phyloP scores from a whole-genome alignment of 2,797 vertebrate species.

The Setipinna tenuifilis region DNA sequence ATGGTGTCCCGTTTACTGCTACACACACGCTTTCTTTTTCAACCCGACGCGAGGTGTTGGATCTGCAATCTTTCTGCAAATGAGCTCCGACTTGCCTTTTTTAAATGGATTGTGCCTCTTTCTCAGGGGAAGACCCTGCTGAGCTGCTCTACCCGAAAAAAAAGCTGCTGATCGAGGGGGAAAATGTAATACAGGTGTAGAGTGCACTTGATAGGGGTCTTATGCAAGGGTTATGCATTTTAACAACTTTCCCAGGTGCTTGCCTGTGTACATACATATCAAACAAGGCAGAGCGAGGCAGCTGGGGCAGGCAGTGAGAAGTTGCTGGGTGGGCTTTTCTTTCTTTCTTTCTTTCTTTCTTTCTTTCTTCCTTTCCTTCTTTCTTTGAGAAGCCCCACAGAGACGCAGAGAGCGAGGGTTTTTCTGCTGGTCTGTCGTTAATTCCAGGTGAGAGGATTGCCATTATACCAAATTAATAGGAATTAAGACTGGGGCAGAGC shows the following conservation, averaged over 20 bases:
- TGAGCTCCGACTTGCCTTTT: conserved; percentile 65
- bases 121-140: conserved; percentile 76
- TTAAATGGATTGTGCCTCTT: conserved; percentile 76
- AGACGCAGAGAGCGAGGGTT: conserved; percentile 58
- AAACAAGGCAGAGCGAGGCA: conserved; percentile 58
- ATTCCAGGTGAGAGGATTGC: conserved; percentile 77
- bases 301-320: conserved; percentile 56
- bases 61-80: conserved; percentile 85
- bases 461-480: conserved; percentile 84
- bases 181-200: conserved; percentile 86
- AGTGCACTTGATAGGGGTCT: conserved; percentile 82
- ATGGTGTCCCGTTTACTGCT: conserved; percentile 72
- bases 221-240: conserved; percentile 86
- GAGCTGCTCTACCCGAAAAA: conserved; percentile 50
- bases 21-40: conserved; percentile 70
- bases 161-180: conserved; percentile 85
- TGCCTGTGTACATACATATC: conserved; percentile 79
- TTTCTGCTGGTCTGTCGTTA: conserved; percentile 76
- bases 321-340: conserved; percentile 77
- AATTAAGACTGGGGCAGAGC: conserved; percentile 76
- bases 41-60: conserved; percentile 65
- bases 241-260: conserved; percentile 81
- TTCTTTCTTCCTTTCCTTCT: too few species aligned
- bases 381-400: conserved; percentile 60
- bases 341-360: too few species aligned